Evolutionary conservation across 2,888 invertebrate genomes (phyloP).

Genomic region (Lithodes maja): DNA sequence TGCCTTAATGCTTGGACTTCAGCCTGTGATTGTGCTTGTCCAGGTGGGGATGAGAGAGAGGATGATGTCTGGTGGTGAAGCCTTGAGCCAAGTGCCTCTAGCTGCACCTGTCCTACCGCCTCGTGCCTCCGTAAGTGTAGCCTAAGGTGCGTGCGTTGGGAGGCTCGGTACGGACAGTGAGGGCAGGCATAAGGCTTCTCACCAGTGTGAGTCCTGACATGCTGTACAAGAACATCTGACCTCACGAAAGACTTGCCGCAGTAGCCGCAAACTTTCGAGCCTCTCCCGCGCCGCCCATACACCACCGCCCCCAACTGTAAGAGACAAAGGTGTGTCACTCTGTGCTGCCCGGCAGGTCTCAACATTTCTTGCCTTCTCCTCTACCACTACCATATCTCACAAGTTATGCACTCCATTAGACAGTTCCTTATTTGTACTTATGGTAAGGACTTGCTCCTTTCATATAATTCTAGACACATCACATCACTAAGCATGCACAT

Average conservation of each 20-base stretch:
- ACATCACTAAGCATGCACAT: conserved; percentile 6
- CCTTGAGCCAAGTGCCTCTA: conserved; percentile 2
- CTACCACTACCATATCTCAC: not conserved
- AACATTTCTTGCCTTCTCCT: not conserved
- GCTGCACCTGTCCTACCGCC: conserved; percentile 16
- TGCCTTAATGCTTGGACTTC: not conserved
- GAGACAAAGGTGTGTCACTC: conserved; percentile 37
- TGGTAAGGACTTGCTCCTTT: not conserved
- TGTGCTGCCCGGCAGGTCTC: not conserved
- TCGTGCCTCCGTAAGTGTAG: conserved; percentile 57
- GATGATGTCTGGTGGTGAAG: conserved; percentile 5
- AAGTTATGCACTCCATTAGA: not conserved
- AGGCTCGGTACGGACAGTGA: conserved; percentile 65
- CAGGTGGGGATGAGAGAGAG: not conserved
- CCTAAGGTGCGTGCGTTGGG: conserved; percentile 59
- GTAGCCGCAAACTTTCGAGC: conserved; percentile 55
- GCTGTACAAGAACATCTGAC: conserved; percentile 58
- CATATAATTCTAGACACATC: not conserved
- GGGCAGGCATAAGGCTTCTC: conserved; percentile 64
- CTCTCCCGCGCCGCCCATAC: conserved; percentile 55
- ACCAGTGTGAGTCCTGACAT: conserved; percentile 56
- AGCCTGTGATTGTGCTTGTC: not conserved
- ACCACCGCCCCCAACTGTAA: conserved; percentile 59
- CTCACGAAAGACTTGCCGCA: conserved; percentile 59
- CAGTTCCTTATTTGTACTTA: not conserved